Percentiles rank a stretch among this genome's conserved stretches.
Conservation (phyloP, 1,140 invertebrate genomes). For the Dreissena rostriformis region DNA sequence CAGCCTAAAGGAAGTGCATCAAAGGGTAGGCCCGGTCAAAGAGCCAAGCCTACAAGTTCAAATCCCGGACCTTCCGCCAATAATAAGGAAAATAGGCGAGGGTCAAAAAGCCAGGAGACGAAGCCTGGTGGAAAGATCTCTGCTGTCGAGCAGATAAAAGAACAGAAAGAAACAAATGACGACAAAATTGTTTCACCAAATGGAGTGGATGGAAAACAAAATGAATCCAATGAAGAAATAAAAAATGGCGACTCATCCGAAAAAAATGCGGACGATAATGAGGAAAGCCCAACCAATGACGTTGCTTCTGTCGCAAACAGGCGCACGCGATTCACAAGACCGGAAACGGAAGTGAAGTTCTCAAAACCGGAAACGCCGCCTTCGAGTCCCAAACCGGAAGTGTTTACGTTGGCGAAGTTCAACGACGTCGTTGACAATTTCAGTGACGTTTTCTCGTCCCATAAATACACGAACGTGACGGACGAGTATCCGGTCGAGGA, state of each 20-base stretch:
- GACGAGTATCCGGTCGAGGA: constrained; percentile 56
- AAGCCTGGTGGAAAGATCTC: neutral
- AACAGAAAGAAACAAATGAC: neutral
- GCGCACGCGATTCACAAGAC: constrained; percentile 13
- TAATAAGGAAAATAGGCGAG: constrained; percentile 3
- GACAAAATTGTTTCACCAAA: neutral
- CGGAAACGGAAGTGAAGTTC: constrained; percentile 10
- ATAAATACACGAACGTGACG: constrained; percentile 33
- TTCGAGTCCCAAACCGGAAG: constrained; percentile 22
- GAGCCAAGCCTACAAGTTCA: neutral
- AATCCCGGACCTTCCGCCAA: neutral
- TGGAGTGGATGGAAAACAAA: neutral
- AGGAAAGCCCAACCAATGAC: neutral
- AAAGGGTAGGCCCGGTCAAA: neutral
- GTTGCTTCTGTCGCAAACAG: neutral
- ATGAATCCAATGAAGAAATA: constrained; percentile 2
- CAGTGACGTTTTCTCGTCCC: constrained; percentile 29
- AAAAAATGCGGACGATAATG: neutral
- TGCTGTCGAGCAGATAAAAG: neutral
- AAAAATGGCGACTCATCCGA: neutral
- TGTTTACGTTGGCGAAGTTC: constrained; percentile 47
- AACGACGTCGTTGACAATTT: constrained; percentile 26
- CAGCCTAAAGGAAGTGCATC: constrained; percentile 25
- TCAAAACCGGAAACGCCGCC: constrained; percentile 15
- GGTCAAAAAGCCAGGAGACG: neutral